Base-by-base conservation (phyloP, 2,888 invertebrate genomes). In the Diarsia rubi region DNA sequence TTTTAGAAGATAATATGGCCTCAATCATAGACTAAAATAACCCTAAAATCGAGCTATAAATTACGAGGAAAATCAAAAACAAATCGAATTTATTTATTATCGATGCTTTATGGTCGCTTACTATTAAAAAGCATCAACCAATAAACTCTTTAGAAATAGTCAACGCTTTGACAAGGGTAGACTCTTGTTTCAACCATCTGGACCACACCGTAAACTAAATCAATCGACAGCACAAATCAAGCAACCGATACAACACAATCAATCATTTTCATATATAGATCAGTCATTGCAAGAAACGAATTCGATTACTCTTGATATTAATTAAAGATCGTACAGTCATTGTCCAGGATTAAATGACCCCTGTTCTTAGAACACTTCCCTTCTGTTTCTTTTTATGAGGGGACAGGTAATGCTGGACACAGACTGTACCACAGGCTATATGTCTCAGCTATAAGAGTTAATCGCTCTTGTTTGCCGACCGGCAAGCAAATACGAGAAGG, bases 401-500 rank as follows among this genome's bases (percentile, higher is more conserved):
- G 37, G 6, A 8, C 37, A 37, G 37, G 37, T 37, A 37, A 37
- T 37, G 8, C 37, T 37, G 37, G 37, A 8, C 8, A 37, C 8
- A 8, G 6, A 6, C 8, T 8, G 37, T 8, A 49, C 52, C 11
- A 3, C 37, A 72, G 21, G 21, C 60, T 57, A 74, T 68, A 70
- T 73, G 73, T 75, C 69, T 75, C 75, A 63, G 60, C 44, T 62
- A 47, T 69, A 59, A 72, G 80, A 75, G 68, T 65, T 75, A 77
- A 76, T 78, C 52, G 78, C 42, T 69, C 71, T 72, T 75, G 75
- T 78, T 87, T 73, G 49, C 75, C 67, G 60, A 77, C 71, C 69
- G 75, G 42, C 63, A 60, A 79, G 74, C 63, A 75, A 81, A 88
- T 84, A n/a, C n/a, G n/a, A n/a, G n/a, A n/a, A 81, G 49, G 78